These are phyloP conservation scores for Morelia viridis DNA, from an alignment of 2,797 vertebrate genomes.

Conservation along the genomic window DNA sequence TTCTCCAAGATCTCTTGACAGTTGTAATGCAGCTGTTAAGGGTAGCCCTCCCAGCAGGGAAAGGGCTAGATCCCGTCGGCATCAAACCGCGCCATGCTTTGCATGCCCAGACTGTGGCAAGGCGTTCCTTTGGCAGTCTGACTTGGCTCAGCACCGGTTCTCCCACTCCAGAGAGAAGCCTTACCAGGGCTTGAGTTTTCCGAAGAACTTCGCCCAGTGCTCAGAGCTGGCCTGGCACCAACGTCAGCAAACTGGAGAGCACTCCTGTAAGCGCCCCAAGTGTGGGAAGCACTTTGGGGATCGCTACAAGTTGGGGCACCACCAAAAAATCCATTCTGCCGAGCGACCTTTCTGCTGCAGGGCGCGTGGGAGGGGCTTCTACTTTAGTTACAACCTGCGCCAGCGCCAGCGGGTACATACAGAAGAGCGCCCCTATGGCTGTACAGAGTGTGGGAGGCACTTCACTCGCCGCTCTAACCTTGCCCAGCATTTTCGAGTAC, in stretches of 20 bases:
- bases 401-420: neutral
- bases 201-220: slow-evolving; percentile 3
- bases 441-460: neutral
- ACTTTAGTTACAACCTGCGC: slow-evolving; percentile 7
- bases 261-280: neutral
- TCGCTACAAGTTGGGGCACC: neutral
- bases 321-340: neutral
- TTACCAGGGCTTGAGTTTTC: neutral
- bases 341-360: neutral
- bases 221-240: neutral
- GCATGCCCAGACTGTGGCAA: slow-evolving; percentile 18
- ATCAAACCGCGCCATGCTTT: neutral
- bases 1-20: neutral
- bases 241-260: neutral
- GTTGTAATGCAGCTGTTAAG: neutral
- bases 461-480: slow-evolving; percentile 33
- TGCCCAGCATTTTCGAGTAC: slow-evolving; percentile 18
- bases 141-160: slow-evolving; percentile 21
- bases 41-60: neutral
- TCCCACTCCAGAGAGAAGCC: neutral
- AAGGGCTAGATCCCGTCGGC: neutral
- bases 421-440: neutral
- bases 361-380: neutral
- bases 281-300: slow-evolving; percentile 12
- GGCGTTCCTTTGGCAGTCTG: slow-evolving; percentile 1